These are phyloP conservation scores for Drosophila vallismaia DNA, from an alignment of 2,888 invertebrate species.

Conservation along the genomic window DNA sequence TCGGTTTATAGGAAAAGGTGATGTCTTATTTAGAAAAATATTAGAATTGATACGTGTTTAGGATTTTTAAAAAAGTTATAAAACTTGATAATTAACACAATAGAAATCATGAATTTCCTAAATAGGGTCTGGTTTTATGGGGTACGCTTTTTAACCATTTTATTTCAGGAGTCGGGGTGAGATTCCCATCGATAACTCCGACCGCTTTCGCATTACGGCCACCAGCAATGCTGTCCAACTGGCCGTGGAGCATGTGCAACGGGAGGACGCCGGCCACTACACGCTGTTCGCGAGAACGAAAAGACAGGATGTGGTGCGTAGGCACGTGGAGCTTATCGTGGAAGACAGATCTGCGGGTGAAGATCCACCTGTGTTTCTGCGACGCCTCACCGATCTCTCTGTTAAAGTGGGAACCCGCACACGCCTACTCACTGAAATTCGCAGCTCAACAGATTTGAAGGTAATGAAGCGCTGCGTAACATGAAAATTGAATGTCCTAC, in stretches of 20 bases:
- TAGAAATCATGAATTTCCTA: neutral
- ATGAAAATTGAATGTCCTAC: neutral
- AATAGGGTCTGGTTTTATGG: neutral
- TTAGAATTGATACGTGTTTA: no score
- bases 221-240: slow-evolving; percentile 88
- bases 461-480: slow-evolving; percentile 83
- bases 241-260: slow-evolving; percentile 89
- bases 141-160: neutral
- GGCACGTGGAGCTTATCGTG: slow-evolving; percentile 86
- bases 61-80: no score
- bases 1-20: slow-evolving; percentile 84
- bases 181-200: slow-evolving; percentile 87
- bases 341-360: slow-evolving; percentile 87
- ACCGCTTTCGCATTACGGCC: slow-evolving; percentile 86
- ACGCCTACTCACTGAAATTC: slow-evolving; percentile 92
- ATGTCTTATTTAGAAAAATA: no score
- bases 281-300: slow-evolving; percentile 88
- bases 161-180: slow-evolving; percentile 85
- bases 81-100: no score
- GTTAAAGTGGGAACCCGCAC: slow-evolving; percentile 96
- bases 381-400: slow-evolving; percentile 92
- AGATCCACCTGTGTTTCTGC: slow-evolving; percentile 92
- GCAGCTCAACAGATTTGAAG: slow-evolving; percentile 91
- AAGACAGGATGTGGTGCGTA: slow-evolving; percentile 85
- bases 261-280: slow-evolving; percentile 90